A percentile compares a stretch with the other conserved stretches of the same genome.
Conservation (phyloP, 2,888 invertebrate genomes). For the Villa cingulata region DNA sequence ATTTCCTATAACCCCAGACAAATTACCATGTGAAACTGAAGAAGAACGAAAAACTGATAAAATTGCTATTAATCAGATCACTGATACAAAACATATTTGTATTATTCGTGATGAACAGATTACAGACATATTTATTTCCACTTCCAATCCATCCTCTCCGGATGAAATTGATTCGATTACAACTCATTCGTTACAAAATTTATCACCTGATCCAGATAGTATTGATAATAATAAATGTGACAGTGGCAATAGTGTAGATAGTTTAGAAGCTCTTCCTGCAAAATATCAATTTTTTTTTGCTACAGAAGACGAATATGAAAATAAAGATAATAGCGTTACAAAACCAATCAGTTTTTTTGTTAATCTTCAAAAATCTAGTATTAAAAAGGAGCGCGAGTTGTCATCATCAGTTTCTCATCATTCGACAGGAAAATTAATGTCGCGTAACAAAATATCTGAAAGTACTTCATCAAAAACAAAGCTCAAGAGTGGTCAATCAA, state of each 20-base stretch:
- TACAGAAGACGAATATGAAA: conserved; percentile 4
- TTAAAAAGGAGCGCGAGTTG: no score
- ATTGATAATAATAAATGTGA: not conserved
- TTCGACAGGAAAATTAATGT: not conserved
- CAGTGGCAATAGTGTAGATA: conserved; percentile 5
- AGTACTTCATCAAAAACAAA: not conserved
- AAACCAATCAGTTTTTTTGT: conserved; percentile 16
- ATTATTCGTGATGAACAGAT: no score
- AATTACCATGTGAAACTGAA: no score
- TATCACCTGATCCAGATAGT: not conserved
- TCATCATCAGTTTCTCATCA: no score
- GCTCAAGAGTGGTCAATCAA: no score
- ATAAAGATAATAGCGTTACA: not conserved
- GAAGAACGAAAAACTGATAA: no score
- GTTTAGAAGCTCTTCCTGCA: conserved; percentile 12
- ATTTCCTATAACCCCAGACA: no score
- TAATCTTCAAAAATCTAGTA: conserved; percentile 6
- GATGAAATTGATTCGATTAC: not conserved
- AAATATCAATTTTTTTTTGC: conserved; percentile 11
- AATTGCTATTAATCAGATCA: no score
- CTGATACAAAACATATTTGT: no score
- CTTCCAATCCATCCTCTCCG: no score
- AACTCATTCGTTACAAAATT: not conserved
- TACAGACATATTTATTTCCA: no score
- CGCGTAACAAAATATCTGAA: no score